Evolutionary conservation across 2,888 invertebrate genomes (phyloP).

Genomic region (Chalcosyrphus nemorum): DNA sequence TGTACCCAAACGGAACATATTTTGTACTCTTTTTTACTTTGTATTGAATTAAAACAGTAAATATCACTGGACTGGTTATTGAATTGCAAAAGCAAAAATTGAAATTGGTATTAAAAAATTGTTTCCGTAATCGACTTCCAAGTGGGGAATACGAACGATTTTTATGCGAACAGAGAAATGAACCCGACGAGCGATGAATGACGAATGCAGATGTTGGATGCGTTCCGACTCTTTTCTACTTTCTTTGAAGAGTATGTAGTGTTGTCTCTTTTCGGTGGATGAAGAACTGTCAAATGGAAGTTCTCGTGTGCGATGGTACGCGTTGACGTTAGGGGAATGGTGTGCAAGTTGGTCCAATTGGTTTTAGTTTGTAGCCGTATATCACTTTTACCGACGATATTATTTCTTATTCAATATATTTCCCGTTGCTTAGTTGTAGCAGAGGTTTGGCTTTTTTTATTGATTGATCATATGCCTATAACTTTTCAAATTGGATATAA

Average conservation of each 20-base stretch:
- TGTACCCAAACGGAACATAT: constrained; percentile 63
- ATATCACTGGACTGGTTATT: not conserved
- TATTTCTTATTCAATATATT: too few species aligned
- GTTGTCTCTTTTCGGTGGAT: constrained; percentile 40
- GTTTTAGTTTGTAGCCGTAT: too few species aligned
- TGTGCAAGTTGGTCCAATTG: not conserved
- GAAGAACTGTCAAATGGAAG: not conserved
- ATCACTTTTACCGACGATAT: too few species aligned
- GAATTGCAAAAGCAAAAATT: not conserved
- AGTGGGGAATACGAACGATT: not conserved
- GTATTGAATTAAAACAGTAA: not conserved
- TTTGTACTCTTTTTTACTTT: not conserved
- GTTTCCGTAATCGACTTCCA: not conserved
- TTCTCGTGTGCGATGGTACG: constrained; percentile 19
- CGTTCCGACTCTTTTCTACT: constrained; percentile 45
- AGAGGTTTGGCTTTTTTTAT: too few species aligned
- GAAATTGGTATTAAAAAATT: not conserved
- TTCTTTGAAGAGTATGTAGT: not conserved
- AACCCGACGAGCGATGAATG: constrained; percentile 28
- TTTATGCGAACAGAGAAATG: constrained; percentile 4
- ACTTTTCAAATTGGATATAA: too few species aligned
- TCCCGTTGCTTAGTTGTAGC: too few species aligned
- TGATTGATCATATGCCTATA: too few species aligned
- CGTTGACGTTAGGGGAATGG: constrained; percentile 22
- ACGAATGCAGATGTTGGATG: constrained; percentile 51